Evolutionary conservation across 2,797 vertebrate species (phyloP), one percentile per base, ranked within the genome.

Genomic region (Simalia tracyae): DNA sequence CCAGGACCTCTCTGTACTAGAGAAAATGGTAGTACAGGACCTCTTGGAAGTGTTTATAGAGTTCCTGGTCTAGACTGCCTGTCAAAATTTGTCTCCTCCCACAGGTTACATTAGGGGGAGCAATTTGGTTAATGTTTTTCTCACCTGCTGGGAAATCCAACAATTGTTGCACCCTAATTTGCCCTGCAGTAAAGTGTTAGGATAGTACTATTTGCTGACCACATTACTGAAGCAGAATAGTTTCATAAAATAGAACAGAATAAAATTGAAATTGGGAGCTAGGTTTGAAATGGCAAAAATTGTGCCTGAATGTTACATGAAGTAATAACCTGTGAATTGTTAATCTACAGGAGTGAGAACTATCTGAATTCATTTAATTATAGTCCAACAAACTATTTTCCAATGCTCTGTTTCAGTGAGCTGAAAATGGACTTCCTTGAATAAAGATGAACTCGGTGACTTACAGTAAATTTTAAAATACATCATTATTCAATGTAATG

Each of bases 281-380:
- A 84, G 86, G 46, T 88, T 86, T 46, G 50, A 93, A 84, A 89
- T 93, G 88, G 93, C 5, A 90, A 28, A 94, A 92, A 91, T 95
- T 86, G 93, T 94, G 87, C 56, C 95, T 94, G 92, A 88, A 60
- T 94, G 90, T 89, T 93, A 95, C 95, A 94, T 94, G 95, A 95
- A 95, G 94, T 61, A 93, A 57, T 68, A 93, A 93, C 84, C 68
- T 88, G 95, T 88, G 95, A 87, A 63, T 57, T 50, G 61, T 94
- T 95, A 95, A 94, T 94, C 93, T 94, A 57, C 88, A 66, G 26
- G 95, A 50, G 59, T 56, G 28, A 95, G 50, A 89, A 93, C 88
- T 89, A 87, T 91, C 66, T 88, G 66, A 11, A 87, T 72, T 94
- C 17, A 88, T 8, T 3, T 87, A 10, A 89, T 66, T 91, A 87